Conservation (phyloP, 2,797 vertebrate species). For the Harpagifer antarcticus region DNA sequence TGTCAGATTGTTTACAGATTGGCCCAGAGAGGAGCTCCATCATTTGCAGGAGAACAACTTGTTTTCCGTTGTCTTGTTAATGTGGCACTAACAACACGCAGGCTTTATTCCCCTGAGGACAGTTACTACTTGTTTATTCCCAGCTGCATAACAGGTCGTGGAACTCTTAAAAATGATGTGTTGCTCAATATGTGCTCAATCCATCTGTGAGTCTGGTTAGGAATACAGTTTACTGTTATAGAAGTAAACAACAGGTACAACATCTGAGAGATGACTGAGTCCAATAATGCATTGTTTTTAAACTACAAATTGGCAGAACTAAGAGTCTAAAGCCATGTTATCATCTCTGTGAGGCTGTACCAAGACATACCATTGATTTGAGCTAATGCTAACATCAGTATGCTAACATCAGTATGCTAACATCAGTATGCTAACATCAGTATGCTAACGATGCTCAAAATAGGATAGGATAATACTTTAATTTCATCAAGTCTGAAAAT, state of each 20-base stretch:
- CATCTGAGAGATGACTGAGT: not conserved
- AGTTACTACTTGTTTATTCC: slow-evolving; percentile 27
- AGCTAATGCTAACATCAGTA: too few relatives aligned
- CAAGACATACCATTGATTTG: too few relatives aligned
- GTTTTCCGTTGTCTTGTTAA: slow-evolving; percentile 41
- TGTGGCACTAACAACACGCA: slow-evolving; percentile 50
- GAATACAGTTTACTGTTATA: not conserved
- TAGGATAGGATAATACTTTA: too few relatives aligned
- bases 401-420: too few relatives aligned
- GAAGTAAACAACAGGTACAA: not conserved
- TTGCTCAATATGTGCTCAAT: slow-evolving; percentile 25
- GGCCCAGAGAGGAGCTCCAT: slow-evolving; percentile 27
- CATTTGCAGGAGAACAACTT: not conserved
- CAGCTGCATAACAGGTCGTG: slow-evolving; percentile 16
- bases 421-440: too few relatives aligned
- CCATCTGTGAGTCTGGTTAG: not conserved
- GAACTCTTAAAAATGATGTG: slow-evolving; percentile 14
- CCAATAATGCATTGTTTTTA: not conserved
- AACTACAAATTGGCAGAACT: not conserved
- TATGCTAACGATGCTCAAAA: too few relatives aligned
- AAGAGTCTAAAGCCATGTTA: not conserved
- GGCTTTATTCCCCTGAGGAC: slow-evolving; percentile 16
- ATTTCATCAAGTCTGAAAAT: too few relatives aligned
- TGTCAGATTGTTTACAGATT: slow-evolving; percentile 42
- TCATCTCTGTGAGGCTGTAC: too few relatives aligned